Base-by-base conservation (phyloP, 35 echinoderm and acorn worm genomes). In the Apostichopus parvimensis region DNA sequence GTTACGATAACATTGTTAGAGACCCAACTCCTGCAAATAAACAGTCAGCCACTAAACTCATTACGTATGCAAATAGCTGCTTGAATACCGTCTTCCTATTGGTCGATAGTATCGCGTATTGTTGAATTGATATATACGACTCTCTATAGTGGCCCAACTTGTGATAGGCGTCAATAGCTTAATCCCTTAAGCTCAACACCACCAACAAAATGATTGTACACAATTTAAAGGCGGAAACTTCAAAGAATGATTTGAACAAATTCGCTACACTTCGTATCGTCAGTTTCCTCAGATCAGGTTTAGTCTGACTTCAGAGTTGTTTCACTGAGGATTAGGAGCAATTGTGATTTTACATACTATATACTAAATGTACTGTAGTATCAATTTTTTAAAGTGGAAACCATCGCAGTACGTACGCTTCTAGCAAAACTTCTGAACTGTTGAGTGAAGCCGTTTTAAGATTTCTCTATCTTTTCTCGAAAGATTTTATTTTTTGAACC, bases 141-240 rank as follows among this genome's bases (percentile, higher is more conserved):
- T 45, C 34, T 45, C 34, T 82, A 55, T 54, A 14, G 79, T 5
- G 8, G 52, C 15, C 12, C 79, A n/a, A 8, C 8, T 17, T 9
- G 52, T 82, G 79, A 45, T 82, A 18, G n/a, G 79, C 55, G 79
- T 82, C 79, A 82, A 82, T 82, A 82, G 25, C 52, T 20, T 82
- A 82, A 82, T 82, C 79, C 52, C 6, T 10, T 82, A 82, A 82
- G 79, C 79, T 56, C 18, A 45, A 55, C 45, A 82, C 45, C 79
- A n/a, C 55, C 34, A 45, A 45, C 34, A 45, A 45, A 2, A 45
- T 45, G 34, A 45, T 45, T 45, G 34, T 45, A 45, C 34, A 7
- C 17, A 15, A 55, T 54, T 17, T 9, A 17, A 17, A n/a, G 79
- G 79, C 79, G 79, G 79, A 82, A 82, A 56, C 25, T 17, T 82